A percentile compares a stretch with the other conserved stretches of the same genome.
phyloP scores from a whole-genome alignment of 64 coral and sea anemone genomes.

The Montipora sp. region DNA sequence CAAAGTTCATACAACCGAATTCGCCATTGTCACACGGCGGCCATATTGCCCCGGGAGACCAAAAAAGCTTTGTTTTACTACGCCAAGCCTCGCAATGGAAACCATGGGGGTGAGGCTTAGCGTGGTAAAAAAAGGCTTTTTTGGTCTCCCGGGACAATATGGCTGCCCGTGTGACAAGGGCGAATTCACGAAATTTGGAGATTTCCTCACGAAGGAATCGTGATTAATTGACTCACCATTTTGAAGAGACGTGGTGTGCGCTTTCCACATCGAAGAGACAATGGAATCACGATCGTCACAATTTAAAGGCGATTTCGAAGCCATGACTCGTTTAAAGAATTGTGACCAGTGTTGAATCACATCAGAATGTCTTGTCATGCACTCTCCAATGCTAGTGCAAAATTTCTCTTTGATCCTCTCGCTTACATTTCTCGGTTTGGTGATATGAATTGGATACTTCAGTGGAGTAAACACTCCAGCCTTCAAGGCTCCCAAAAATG shows the following conservation, averaged over 20 bases:
- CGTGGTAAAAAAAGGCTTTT: no score
- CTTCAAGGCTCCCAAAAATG: slow-evolving; percentile 80
- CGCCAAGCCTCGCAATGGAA: no score
- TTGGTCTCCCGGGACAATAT: no score
- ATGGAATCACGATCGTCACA: slow-evolving; percentile 43
- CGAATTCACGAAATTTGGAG: no score
- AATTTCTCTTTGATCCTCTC: slow-evolving; percentile 55
- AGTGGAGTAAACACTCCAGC: slow-evolving; percentile 49
- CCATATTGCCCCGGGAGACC: no score
- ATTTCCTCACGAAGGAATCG: no score
- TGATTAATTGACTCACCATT: slow-evolving; percentile 38
- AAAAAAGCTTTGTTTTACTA: no score
- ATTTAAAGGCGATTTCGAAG: background rate
- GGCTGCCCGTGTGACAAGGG: no score
- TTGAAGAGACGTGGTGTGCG: slow-evolving; percentile 69
- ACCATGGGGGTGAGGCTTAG: no score
- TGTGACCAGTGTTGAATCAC: slow-evolving; percentile 68
- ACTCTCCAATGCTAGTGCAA: slow-evolving; percentile 66
- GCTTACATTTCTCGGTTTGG: slow-evolving; percentile 59
- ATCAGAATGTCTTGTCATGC: slow-evolving; percentile 29
- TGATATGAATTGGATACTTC: slow-evolving; percentile 57
- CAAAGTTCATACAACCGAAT: no score
- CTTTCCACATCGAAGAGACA: slow-evolving; percentile 68
- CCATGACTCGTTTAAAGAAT: slow-evolving; percentile 54
- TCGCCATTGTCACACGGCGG: no score